Evolutionary conservation across 1,140 invertebrate genomes (phyloP).

Genomic region (Marisa cornuarietis): DNA sequence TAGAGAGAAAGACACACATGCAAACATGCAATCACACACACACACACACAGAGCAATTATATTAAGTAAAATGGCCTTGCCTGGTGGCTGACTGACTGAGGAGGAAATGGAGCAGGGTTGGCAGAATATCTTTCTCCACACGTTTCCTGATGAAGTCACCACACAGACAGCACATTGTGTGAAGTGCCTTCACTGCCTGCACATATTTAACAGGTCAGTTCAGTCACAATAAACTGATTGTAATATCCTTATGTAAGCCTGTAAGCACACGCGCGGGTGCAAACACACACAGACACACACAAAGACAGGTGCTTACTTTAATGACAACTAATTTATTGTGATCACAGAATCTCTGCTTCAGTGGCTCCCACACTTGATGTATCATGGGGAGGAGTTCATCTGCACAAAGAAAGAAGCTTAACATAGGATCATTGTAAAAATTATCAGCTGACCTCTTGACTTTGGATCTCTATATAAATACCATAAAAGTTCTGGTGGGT

Average conservation of each 20-base stretch:
- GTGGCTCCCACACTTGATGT: slow-evolving; percentile 56
- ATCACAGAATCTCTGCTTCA: slow-evolving; percentile 54
- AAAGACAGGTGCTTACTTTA: slow-evolving; percentile 41
- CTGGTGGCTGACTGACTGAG: slow-evolving; percentile 47
- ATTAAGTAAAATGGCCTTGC: slow-evolving; percentile 24
- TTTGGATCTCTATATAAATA: no score
- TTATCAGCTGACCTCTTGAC: no score
- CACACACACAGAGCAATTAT: not conserved
- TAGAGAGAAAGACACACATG: not conserved
- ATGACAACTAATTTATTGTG: slow-evolving; percentile 54
- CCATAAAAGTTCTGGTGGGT: no score
- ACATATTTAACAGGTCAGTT: not conserved
- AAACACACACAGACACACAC: not conserved
- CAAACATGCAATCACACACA: not conserved
- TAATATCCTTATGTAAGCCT: no score
- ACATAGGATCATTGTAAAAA: no score
- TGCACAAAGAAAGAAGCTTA: slow-evolving; percentile 32
- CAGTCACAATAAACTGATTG: no score
- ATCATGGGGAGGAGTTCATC: slow-evolving; percentile 57
- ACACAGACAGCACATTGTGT: slow-evolving; percentile 33
- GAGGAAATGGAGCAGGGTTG: slow-evolving; percentile 43
- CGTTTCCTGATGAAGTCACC: slow-evolving; percentile 54
- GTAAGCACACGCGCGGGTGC: no score
- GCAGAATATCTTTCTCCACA: slow-evolving; percentile 51
- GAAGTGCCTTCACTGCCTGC: slow-evolving; percentile 45